Conservation (phyloP, 1,140 invertebrate genomes). For the Papilio glaucus region DNA sequence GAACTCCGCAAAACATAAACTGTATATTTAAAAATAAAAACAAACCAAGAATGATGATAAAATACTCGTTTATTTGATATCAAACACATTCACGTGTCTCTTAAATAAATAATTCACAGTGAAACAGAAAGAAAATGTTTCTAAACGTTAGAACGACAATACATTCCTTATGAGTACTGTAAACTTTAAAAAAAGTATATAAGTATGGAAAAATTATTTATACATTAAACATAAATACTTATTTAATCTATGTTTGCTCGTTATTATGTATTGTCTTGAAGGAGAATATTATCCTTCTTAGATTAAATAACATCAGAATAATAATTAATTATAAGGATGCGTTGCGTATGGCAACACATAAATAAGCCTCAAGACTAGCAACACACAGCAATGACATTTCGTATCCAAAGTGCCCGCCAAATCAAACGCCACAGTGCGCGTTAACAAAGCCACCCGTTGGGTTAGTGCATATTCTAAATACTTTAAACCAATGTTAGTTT, state of each 20-base stretch:
- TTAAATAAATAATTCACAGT: conserved; percentile 46
- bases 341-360: conserved; percentile 22
- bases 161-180: neutral
- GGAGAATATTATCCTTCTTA: conserved; percentile 15
- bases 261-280: conserved; percentile 33
- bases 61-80: conserved; percentile 71
- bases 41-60: conserved; percentile 72
- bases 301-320: conserved; percentile 24
- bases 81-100: conserved; percentile 41
- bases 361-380: conserved; percentile 38
- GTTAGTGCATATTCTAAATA: conserved; percentile 32
- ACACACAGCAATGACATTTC: conserved; percentile 23
- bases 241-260: conserved; percentile 15
- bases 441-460: conserved; percentile 24
- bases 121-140: conserved; percentile 40
- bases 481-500: conserved; percentile 36
- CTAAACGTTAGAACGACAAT: conserved; percentile 27
- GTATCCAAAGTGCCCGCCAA: conserved; percentile 23
- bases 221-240: conserved; percentile 32
- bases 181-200: conserved; percentile 7
- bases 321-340: conserved; percentile 26
- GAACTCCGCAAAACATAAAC: conserved; percentile 43
- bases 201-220: conserved; percentile 15
- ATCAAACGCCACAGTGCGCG: conserved; percentile 25
- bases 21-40: conserved; percentile 67